A percentile compares a stretch with the other conserved stretches of the same genome.
These are phyloP conservation scores for Lutjanus campechanus DNA, from an alignment of 2,797 vertebrate genomes.

Conservation along the genomic window DNA sequence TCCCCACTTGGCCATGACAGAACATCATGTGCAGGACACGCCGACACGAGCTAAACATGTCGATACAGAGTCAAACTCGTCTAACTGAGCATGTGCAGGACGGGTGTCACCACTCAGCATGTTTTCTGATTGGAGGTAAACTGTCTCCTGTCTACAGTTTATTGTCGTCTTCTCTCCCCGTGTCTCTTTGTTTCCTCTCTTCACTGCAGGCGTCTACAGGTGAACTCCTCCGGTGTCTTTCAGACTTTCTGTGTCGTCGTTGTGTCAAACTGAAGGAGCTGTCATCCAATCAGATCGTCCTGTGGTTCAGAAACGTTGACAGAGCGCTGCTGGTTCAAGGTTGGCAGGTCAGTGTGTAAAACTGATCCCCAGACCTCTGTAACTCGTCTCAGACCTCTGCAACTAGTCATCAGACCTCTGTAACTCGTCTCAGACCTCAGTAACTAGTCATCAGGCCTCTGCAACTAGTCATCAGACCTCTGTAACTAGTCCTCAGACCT, in stretches of 20 bases:
- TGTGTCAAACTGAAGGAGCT: slow-evolving; percentile 94
- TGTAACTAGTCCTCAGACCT: not conserved
- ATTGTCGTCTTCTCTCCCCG: too few species aligned
- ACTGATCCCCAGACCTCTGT: not conserved
- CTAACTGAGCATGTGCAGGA: too few species aligned
- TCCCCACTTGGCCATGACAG: too few species aligned
- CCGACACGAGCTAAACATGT: too few species aligned
- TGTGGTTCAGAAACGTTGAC: slow-evolving; percentile 95
- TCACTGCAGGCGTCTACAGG: slow-evolving; percentile 91
- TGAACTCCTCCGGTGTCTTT: slow-evolving; percentile 92
- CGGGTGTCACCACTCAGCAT: too few species aligned
- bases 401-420: not conserved
- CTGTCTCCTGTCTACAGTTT: too few species aligned
- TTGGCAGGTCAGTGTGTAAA: slow-evolving; percentile 83
- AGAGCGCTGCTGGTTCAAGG: slow-evolving; percentile 93
- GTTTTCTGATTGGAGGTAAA: too few species aligned
- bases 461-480: not conserved
- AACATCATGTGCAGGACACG: too few species aligned
- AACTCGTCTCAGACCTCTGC: too few species aligned
- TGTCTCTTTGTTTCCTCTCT: not conserved
- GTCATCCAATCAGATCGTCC: slow-evolving; percentile 91
- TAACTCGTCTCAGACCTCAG: not conserved
- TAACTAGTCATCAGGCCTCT: not conserved
- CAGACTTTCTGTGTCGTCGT: slow-evolving; percentile 92
- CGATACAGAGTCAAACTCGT: too few species aligned